Base-by-base conservation (phyloP, 2,888 invertebrate species). In the Amblyjoppa fuscipennis region DNA sequence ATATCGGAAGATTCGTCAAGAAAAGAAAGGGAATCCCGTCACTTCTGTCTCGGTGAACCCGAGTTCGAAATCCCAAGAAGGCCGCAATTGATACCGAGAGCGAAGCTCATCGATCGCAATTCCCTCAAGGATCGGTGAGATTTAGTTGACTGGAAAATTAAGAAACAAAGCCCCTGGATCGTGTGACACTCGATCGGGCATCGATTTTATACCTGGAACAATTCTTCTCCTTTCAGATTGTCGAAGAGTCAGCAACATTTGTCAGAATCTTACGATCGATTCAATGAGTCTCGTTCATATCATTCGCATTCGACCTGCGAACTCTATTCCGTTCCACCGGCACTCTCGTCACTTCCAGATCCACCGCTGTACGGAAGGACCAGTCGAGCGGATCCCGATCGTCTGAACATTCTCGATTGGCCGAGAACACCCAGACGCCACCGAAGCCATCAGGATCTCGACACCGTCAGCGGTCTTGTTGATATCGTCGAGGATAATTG, bases 71-170 rank as follows among this genome's bases (percentile, higher is more conserved):
- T 96, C 90, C 95, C 95, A 91, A 95, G 96, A 92, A 95, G 97
- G 90, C 96, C 97, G 75, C 97, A 97, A 94, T 95, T 97, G 82
- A 97, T 97, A 94, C 97, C 97, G 83, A 95, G 97, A 90, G 97
- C 97, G 74, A 97, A 97, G 93, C 95, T 97, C 88, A 97, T 97
- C 91, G 97, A 97, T 94, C 96, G 96, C 90, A 96, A 96, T 94
- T 96, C 96, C 93, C 96, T 96, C 93, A 96, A 96, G 94, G 96
- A 97, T 94, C 96, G 97, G 97, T 97, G 95, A 95, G 89, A 87
- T 38, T 69, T 31, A 69, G 41, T 64, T 20, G 61, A 73, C 9
- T 31, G 11, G 34, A 25, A 13, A 20, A 61, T 16, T 9, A 38
- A 25, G 20, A 51, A 20, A 20, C 0, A 66, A 25, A 51, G 25